Base-by-base conservation (phyloP, 2,797 vertebrate species). In the Triplophysa yarkandensis region DNA sequence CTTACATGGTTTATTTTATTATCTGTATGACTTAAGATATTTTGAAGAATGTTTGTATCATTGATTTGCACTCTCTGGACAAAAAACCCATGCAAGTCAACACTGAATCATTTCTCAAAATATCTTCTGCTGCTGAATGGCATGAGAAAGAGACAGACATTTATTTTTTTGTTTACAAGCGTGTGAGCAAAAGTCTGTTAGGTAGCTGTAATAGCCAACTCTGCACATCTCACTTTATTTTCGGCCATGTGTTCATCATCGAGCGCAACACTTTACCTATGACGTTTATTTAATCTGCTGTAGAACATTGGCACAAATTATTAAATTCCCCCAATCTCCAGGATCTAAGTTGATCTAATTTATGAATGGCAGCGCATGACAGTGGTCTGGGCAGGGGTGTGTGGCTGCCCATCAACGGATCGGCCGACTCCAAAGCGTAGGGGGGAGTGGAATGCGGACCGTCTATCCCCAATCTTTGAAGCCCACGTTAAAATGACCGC, bases 401-500 rank as follows among this genome's bases (percentile, higher is more conserved):
- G 84, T 84, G 58, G 82, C 83, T 81, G 84, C 86, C 61, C 81
- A 89, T 90, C 88, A 89, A 86, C 86, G 86, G 87, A 90, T 87
- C 89, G 84, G 77, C 77, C 78, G 64, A 68, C 19, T 75, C 62
- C 16, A 58, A 46, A 21, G 23, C 1, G 14, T 1, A 11, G 48
- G 58, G 30, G 67, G n/a, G 48, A 55, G 50, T 87, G 87, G 92
- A 93, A 93, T 93, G 90, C 67, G 75, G 85, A 83, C 83, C 74
- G 80, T 74, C 79, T 76, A 41, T 78, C 87, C 88, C 77, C 79
- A 54, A 87, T 89, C 92, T 93, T 97, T 96, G 94, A 97, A 95
- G 93, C 91, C 84, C 68, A 87, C 90, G 93, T 93, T 92, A 93
- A 93, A 93, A 92, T 91, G 88, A 93, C 91, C 85, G 66, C 83